A percentile compares a stretch with the other conserved stretches of the same genome.
Conservation (phyloP, 2,113 vertebrate genomes). For the Pachyramphus minor region DNA sequence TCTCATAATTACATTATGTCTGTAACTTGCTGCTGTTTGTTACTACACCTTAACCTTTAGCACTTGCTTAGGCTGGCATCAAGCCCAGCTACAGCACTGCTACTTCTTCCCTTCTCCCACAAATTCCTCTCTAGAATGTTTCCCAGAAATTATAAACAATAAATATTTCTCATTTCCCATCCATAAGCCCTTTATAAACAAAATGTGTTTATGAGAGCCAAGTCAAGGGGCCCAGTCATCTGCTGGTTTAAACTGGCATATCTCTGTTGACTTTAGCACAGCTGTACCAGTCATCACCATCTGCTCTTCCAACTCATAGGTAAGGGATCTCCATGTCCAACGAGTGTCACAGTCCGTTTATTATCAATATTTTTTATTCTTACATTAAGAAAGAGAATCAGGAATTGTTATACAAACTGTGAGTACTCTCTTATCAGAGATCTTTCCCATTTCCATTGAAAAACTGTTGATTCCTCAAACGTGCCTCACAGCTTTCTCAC, state of each 20-base stretch:
- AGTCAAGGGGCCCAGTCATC: background rate
- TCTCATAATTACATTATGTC: background rate
- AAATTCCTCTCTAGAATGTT: slow-evolving; percentile 47
- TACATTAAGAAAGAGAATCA: background rate
- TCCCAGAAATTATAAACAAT: slow-evolving; percentile 57
- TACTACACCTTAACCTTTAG: slow-evolving; percentile 41
- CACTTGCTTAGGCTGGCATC: slow-evolving; percentile 7
- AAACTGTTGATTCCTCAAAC: background rate
- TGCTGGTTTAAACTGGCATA: slow-evolving; percentile 1
- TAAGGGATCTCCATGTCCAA: background rate
- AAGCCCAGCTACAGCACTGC: background rate
- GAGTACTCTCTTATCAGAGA: background rate
- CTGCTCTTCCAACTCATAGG: background rate
- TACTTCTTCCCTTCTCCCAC: slow-evolving; percentile 53
- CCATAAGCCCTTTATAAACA: slow-evolving; percentile 56
- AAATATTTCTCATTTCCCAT: slow-evolving; percentile 58
- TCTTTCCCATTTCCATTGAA: background rate
- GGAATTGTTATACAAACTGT: background rate
- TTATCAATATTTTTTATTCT: background rate
- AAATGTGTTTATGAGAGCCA: slow-evolving; percentile 25
- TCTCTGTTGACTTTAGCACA: background rate
- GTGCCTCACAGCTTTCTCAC: background rate
- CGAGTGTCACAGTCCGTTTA: background rate
- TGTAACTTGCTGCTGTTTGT: background rate
- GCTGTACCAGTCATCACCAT: background rate